phyloP scores from a whole-genome alignment of 2,888 invertebrate genomes.

The Coleophora deauratella region DNA sequence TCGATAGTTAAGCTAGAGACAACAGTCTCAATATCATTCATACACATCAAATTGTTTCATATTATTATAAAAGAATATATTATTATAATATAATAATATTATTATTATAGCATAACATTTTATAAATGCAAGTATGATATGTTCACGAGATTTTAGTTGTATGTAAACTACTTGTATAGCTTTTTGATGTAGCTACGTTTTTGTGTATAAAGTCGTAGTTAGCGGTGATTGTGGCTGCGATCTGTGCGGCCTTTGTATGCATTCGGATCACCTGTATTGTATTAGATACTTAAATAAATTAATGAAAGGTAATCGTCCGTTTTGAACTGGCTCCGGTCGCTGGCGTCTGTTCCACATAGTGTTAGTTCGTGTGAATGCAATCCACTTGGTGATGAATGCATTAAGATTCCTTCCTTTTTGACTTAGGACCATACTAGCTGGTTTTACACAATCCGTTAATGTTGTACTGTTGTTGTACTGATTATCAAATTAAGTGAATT shows the following conservation, averaged over 20 bases:
- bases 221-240: not conserved
- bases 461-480: too few species aligned
- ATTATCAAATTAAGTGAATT: too few species aligned
- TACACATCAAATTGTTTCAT: conserved; percentile 61
- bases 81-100: conserved; percentile 28
- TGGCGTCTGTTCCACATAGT: conserved; percentile 10
- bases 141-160: conserved; percentile 45
- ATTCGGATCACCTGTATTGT: not conserved
- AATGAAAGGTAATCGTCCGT: conserved; percentile 8
- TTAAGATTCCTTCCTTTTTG: too few species aligned
- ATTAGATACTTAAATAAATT: not conserved
- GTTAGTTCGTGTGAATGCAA: not conserved
- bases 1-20: conserved; percentile 7
- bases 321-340: conserved; percentile 7
- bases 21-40: conserved; percentile 50
- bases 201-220: conserved; percentile 34
- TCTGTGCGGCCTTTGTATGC: conserved; percentile 1
- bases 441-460: too few species aligned
- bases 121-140: conserved; percentile 30
- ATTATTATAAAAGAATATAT: conserved; percentile 33
- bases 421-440: too few species aligned
- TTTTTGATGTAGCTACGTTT: conserved; percentile 51
- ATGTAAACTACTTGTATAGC: conserved; percentile 60
- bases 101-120: conserved; percentile 38
- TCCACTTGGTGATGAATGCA: too few species aligned